A percentile compares a stretch with the other conserved stretches of the same genome.
Evolutionary conservation across 2,888 invertebrate species (phyloP).

Genomic region (Neoitamus cyanurus): DNA sequence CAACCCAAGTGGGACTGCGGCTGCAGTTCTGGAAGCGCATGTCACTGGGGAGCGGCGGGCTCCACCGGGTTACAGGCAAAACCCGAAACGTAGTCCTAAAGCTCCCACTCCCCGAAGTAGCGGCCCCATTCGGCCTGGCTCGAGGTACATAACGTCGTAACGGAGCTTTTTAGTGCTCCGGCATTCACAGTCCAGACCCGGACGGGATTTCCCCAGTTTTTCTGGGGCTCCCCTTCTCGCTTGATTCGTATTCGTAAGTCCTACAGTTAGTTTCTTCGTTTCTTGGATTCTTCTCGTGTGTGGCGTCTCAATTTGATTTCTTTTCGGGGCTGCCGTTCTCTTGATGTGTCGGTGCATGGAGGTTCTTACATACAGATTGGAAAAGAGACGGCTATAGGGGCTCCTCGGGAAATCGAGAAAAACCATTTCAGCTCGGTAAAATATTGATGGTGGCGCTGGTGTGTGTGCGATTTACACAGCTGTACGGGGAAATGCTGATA

Average conservation of each 20-base stretch:
- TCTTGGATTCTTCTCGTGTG: conserved; percentile 40
- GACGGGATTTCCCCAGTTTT: conserved; percentile 39
- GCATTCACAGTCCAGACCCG: background rate
- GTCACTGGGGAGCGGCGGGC: conserved; percentile 32
- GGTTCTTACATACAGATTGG: conserved; percentile 39
- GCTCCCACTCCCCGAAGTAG: conserved; percentile 27
- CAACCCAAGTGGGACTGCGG: conserved; percentile 40
- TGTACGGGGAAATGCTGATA: conserved; percentile 38
- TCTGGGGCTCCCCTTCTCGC: conserved; percentile 25
- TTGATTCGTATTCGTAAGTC: conserved; percentile 11
- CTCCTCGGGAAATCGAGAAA: conserved; percentile 42
- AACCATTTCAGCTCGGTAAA: conserved; percentile 37
- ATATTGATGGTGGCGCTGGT: conserved; percentile 26
- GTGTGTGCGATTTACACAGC: conserved; percentile 11
- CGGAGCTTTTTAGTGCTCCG: conserved; percentile 28
- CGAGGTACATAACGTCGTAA: conserved; percentile 14
- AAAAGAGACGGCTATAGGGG: conserved; percentile 34
- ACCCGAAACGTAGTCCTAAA: background rate
- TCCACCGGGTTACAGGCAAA: background rate
- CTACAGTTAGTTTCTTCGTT: conserved; percentile 36
- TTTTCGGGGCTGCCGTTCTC: conserved; percentile 21
- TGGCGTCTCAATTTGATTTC: conserved; percentile 42
- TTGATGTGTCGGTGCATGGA: conserved; percentile 42
- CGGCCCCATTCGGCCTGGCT: background rate
- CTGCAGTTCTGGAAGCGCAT: conserved; percentile 45